phyloP scores from a whole-genome alignment of 2,113 vertebrate species.

The Chlorodrepanis virens region DNA sequence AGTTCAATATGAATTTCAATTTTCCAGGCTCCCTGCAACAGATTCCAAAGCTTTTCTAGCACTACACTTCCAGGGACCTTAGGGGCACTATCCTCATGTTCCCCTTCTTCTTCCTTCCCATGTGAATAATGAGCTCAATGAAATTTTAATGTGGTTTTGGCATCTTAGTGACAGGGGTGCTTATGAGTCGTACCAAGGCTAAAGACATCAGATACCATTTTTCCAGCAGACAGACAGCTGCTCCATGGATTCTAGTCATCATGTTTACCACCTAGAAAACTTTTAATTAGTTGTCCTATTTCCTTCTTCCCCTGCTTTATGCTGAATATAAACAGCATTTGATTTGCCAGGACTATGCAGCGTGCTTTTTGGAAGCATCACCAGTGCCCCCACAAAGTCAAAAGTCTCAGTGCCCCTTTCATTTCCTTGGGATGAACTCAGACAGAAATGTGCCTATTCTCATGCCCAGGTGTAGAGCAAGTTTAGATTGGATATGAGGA shows the following conservation, averaged over 20 bases:
- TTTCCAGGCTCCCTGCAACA: background rate
- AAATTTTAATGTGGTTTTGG: background rate
- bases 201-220: background rate
- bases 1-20: background rate
- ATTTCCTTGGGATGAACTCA: background rate
- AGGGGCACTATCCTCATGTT: background rate
- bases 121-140: background rate
- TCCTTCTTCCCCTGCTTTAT: background rate
- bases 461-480: background rate
- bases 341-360: background rate
- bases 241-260: background rate
- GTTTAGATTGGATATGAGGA: background rate
- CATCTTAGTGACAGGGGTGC: background rate
- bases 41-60: background rate
- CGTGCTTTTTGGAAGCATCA: background rate
- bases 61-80: background rate
- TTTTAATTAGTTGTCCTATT: constrained; percentile 9
- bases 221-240: background rate
- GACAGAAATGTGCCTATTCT: background rate
- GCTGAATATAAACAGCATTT: background rate
- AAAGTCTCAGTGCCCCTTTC: background rate
- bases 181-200: background rate
- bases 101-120: background rate
- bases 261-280: background rate
- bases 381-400: background rate